Evolutionary conservation across 2,113 vertebrate species (phyloP).

Genomic region (Chaenocephalus aceratus): DNA sequence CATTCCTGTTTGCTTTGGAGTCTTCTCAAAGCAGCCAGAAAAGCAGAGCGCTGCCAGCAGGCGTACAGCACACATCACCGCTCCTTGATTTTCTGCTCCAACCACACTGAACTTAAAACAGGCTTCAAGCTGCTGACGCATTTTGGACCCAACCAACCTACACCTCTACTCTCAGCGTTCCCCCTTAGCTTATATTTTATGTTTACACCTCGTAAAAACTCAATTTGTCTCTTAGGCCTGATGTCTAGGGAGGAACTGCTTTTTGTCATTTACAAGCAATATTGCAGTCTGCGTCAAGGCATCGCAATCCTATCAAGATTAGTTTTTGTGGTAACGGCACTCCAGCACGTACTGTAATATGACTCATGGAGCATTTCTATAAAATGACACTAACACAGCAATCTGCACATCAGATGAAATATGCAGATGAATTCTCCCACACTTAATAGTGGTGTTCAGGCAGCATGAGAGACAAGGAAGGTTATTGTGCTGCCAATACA

Average conservation of each 20-base stretch:
- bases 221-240: slow-evolving; percentile 28
- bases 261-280: slow-evolving; percentile 39
- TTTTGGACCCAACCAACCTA: slow-evolving; percentile 15
- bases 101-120: slow-evolving; percentile 57
- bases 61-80: slow-evolving; percentile 47
- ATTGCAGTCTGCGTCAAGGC: slow-evolving; percentile 16
- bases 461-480: neutral
- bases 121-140: slow-evolving; percentile 38
- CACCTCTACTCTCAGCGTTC: neutral
- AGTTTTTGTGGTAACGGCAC: neutral
- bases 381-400: slow-evolving; percentile 10
- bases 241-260: slow-evolving; percentile 8
- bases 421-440: slow-evolving; percentile 2
- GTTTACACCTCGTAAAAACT: slow-evolving; percentile 61
- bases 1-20: slow-evolving; percentile 74
- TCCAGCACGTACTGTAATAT: neutral
- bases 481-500: neutral
- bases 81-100: slow-evolving; percentile 53
- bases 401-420: slow-evolving; percentile 25
- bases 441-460: neutral
- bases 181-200: slow-evolving; percentile 38
- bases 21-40: slow-evolving; percentile 63
- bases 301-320: slow-evolving; percentile 9
- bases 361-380: slow-evolving; percentile 1
- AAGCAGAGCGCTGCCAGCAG: slow-evolving; percentile 65